These are phyloP conservation scores for Aplysina aerophoba DNA, from an alignment of 37 sponge, comb jelly and placozoan species.

Conservation along the genomic window DNA sequence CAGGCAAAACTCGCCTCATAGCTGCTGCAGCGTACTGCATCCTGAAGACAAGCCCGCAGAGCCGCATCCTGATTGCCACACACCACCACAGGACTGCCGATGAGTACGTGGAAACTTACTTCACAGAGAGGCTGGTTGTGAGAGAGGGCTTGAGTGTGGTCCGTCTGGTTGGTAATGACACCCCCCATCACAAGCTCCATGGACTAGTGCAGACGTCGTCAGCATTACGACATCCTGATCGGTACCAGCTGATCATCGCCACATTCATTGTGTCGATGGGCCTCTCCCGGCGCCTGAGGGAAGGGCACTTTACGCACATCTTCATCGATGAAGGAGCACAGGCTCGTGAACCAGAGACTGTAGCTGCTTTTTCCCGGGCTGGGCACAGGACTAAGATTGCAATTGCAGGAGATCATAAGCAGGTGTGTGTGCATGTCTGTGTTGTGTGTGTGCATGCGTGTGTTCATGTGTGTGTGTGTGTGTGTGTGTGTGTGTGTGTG, in stretches of 20 bases:
- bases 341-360: slow-evolving; percentile 25
- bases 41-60: background rate
- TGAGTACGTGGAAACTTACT: slow-evolving; percentile 63
- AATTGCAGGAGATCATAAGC: slow-evolving; percentile 27
- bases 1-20: slow-evolving; percentile 77
- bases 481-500: too few species aligned
- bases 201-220: background rate
- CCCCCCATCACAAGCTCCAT: background rate
- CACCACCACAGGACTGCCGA: slow-evolving; percentile 75
- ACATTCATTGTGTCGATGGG: slow-evolving; percentile 2
- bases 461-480: background rate
- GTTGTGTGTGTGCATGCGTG: too few species aligned
- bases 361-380: background rate
- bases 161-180: background rate
- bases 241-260: background rate
- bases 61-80: slow-evolving; percentile 60
- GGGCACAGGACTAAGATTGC: background rate
- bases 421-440: background rate
- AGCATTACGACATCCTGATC: background rate
- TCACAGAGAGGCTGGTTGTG: slow-evolving; percentile 9
- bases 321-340: slow-evolving; percentile 36
- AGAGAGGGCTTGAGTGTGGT: background rate
- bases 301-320: slow-evolving; percentile 11
- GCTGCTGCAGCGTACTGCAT: slow-evolving; percentile 67
- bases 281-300: background rate